Conservation (phyloP, 2,888 invertebrate genomes). For the Drosophila niveifrons region DNA sequence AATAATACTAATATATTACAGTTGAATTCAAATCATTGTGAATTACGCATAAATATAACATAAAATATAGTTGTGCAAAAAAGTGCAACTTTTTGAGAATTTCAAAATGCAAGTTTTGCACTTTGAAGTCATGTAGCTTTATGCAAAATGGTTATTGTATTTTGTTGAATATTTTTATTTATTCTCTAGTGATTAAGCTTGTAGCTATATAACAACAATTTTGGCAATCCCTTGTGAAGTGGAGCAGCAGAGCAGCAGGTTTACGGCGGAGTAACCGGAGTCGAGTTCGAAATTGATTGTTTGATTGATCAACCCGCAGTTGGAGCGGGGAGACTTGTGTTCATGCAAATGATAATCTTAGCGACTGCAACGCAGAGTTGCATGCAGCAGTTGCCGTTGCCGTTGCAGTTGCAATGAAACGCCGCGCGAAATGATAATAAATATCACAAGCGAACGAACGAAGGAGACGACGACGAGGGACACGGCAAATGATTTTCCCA, state of each 20-base stretch:
- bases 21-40: no score
- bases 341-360: conserved; percentile 55
- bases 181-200: not conserved
- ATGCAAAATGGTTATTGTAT: not conserved
- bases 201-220: not conserved
- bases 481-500: conserved; percentile 71
- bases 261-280: conserved; percentile 6
- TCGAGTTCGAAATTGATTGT: conserved; percentile 44
- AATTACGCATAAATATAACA: no score
- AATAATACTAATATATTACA: no score
- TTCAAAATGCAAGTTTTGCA: not conserved
- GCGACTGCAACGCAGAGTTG: conserved; percentile 16
- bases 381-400: conserved; percentile 15
- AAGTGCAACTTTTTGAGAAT: no score
- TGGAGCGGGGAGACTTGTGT: conserved; percentile 32
- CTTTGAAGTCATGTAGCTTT: not conserved
- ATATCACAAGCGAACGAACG: conserved; percentile 42
- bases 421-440: conserved; percentile 74
- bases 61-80: no score
- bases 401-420: conserved; percentile 34
- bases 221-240: conserved; percentile 5
- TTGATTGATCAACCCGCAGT: conserved; percentile 51
- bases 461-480: conserved; percentile 6
- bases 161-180: not conserved
- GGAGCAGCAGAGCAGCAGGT: not conserved